Percentiles rank a stretch among this genome's conserved stretches.
Conservation (phyloP, 2,113 vertebrate genomes). For the Petrocephalus microphthalmus region DNA sequence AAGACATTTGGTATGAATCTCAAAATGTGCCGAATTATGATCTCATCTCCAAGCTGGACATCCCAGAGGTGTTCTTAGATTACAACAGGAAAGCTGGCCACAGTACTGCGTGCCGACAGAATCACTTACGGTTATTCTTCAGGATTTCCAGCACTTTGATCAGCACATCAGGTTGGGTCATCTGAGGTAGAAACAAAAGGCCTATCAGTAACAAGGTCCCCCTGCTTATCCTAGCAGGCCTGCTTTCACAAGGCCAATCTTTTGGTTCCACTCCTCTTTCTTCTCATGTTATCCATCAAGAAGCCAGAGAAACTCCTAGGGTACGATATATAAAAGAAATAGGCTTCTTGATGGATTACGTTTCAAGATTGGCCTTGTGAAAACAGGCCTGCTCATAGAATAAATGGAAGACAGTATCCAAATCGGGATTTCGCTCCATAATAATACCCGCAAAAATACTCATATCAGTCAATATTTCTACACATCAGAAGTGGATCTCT, state of each 20-base stretch:
- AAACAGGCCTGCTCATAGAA: not conserved
- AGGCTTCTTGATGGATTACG: not conserved
- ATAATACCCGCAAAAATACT: not conserved
- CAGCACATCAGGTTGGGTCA: constrained; percentile 93
- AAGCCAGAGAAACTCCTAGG: not conserved
- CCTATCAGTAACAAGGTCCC: not conserved
- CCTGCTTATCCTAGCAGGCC: not conserved
- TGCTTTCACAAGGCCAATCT: not conserved
- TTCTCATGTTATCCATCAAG: not conserved
- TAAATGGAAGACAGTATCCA: not conserved
- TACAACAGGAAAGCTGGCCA: not conserved
- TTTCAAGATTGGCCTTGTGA: no score
- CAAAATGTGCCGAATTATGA: not conserved
- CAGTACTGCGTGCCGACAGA: not conserved
- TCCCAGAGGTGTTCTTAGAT: not conserved
- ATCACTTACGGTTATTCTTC: constrained; percentile 78
- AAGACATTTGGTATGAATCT: not conserved
- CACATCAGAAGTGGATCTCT: not conserved
- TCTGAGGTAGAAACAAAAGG: constrained; percentile 57
- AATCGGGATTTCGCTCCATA: not conserved
- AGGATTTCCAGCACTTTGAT: constrained; percentile 94
- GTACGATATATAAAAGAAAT: not conserved
- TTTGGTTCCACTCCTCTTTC: not conserved
- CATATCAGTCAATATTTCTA: not conserved
- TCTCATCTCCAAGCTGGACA: not conserved